Evolutionary conservation across 2,888 invertebrate genomes (phyloP), one percentile per base, ranked within the genome.

Genomic region (Cerceris ruficornis): DNA sequence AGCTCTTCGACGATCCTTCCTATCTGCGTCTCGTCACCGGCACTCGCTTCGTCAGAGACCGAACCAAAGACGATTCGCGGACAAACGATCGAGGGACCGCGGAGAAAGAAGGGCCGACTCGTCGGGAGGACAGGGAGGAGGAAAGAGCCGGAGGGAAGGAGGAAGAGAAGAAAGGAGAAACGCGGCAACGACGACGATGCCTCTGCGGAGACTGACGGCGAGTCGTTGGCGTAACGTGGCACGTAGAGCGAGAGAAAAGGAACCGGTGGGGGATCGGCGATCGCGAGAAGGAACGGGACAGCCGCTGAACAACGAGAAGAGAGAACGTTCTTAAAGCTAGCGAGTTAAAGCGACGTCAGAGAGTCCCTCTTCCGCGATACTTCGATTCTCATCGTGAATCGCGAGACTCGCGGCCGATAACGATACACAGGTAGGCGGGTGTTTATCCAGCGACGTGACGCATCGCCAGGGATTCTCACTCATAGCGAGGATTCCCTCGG

Each of bases 151-250:
- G 15, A 59, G 28, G 54, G 50, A 13, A 41, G 17, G 52, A 65
- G 59, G 49, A 13, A 28, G 67, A 57, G 55, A 59, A 39, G 57
- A 72, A 77, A 75, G 61, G 77, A 77, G 81, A 75, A 79, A 66
- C 72, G 84, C 81, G 77, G 77, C 80, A 80, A 41, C 67, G 83
- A 74, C 81, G 83, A 81, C 88, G 83, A 83, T 86, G 86, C 84
- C 89, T 86, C 82, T 82, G 77, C 84, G 76, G 85, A 76, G 85
- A 89, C 89, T 89, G 88, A 84, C 83, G 62, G 75, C 61, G 69
- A 70, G 80, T 73, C 74, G 78, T 70, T 77, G 75, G 82, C 84
- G 84, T 83, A 87, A 82, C 85, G 75, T 4, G 28, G 28, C 81
- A 71, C 82, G 64, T 59, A 61, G 76, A 78, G 81, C 75, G 81